phyloP scores from a whole-genome alignment of 2,888 invertebrate genomes.

The Heliconius hortense region DNA sequence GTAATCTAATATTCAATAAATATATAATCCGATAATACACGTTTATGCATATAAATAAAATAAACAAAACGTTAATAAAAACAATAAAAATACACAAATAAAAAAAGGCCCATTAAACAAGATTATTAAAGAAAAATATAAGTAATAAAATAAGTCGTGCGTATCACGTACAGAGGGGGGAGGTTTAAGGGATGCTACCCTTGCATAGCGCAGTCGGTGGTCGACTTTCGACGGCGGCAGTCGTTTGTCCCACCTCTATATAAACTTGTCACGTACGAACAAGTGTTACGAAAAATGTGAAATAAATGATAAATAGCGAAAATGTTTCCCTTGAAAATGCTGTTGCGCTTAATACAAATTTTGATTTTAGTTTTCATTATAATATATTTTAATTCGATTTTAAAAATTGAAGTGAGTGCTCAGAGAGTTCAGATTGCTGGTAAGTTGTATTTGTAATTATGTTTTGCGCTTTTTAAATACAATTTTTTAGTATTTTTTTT shows the following conservation, averaged over 20 bases:
- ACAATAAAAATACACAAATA: not conserved
- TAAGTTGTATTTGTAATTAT: slow-evolving; percentile 8
- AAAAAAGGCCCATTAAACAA: slow-evolving; percentile 60
- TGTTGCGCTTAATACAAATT: slow-evolving; percentile 54
- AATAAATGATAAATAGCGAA: slow-evolving; percentile 35
- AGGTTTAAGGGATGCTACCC: slow-evolving; percentile 52
- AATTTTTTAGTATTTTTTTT: not conserved
- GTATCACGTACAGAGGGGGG: slow-evolving; percentile 49
- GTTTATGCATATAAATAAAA: not conserved
- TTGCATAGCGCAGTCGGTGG: slow-evolving; percentile 57
- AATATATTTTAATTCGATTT: slow-evolving; percentile 53
- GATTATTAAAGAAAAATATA: slow-evolving; percentile 79
- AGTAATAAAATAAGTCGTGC: slow-evolving; percentile 74
- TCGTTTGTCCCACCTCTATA: slow-evolving; percentile 35
- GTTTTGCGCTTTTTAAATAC: not conserved
- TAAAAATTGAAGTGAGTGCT: slow-evolving; percentile 48
- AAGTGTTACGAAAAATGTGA: slow-evolving; percentile 53
- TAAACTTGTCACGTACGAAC: slow-evolving; percentile 52
- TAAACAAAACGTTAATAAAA: too few relatives aligned
- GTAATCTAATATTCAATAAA: not conserved
- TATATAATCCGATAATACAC: not conserved
- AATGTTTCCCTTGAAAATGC: slow-evolving; percentile 53
- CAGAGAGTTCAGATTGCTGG: slow-evolving; percentile 63
- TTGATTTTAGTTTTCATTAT: slow-evolving; percentile 54
- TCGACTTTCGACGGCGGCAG: slow-evolving; percentile 51